Evolutionary conservation across 2,797 vertebrate species (phyloP), one percentile per base, ranked within the genome.

Genomic region (Xenopus petersii): DNA sequence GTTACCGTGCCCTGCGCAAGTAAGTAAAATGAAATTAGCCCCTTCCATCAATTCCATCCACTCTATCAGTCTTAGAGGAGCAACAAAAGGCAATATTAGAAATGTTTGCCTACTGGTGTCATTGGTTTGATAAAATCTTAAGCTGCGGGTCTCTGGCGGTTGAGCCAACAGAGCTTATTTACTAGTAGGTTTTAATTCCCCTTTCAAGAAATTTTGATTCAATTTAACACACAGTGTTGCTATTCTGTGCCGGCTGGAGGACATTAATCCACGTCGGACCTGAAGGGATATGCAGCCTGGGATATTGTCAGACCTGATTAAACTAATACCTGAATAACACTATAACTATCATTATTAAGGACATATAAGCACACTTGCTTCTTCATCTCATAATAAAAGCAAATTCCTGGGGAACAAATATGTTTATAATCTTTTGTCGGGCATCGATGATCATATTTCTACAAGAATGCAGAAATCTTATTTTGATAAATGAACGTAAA

Each of bases 231-330:
- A 73, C 65, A 21, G 59, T 73, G 75, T 61, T 69, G 75, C 70
- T 68, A 73, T 78, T 77, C 67, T 47, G 12, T 64, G 70, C 51
- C 60, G 64, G 70, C 75, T 42, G 71, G 75, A 73, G 66, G 71
- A 66, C 61, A 78, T 73, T 78, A 73, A 73, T 73, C 71, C 76
- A 64, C 64, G 76, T 78, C 62, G 69, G 71, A 78, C 76, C 76
- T 78, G 71, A 70, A 73, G 24, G 66, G 76, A 78, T 73, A 73
- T 73, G 65, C 66, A 64, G 61, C 46, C 59, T 33, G 75, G 70
- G 24, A 77, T 65, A 73, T 73, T 8, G 48, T 48, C 30, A 46
- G 71, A 67, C 24, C 76, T 73, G 76, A 78, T 78, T 78, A 78
- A 73, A 70, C 61, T 8, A 69, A 78, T 73, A 73, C 66, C 71